phyloP scores from a whole-genome alignment of 2,113 vertebrate species.

The Pseudorhombus dupliciocellatus region DNA sequence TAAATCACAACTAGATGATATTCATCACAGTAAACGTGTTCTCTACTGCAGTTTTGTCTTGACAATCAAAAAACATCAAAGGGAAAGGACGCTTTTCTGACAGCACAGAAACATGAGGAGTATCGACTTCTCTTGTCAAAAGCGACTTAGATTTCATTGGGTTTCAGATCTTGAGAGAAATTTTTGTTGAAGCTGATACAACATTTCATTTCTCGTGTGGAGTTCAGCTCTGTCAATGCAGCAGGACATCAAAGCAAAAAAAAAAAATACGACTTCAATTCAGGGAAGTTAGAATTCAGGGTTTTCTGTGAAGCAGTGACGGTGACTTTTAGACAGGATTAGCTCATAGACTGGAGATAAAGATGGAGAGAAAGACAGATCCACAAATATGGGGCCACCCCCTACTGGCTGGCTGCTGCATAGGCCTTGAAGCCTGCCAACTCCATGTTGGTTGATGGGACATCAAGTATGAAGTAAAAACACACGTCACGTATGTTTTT shows the following conservation, averaged over 20 bases:
- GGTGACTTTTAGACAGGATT: background rate
- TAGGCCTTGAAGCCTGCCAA: background rate
- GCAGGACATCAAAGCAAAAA: constrained; percentile 17
- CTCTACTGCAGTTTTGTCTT: constrained; percentile 36
- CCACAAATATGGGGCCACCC: background rate
- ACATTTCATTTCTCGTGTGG: constrained; percentile 21
- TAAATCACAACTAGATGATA: constrained; percentile 53
- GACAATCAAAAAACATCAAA: constrained; percentile 32
- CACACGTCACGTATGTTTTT: too few relatives aligned
- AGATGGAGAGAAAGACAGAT: background rate
- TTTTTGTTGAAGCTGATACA: constrained; percentile 26
- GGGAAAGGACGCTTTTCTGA: constrained; percentile 4
- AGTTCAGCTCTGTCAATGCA: constrained; percentile 12
- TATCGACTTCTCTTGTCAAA: constrained; percentile 22
- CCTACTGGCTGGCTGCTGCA: background rate
- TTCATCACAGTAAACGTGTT: constrained; percentile 40
- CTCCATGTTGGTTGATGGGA: background rate
- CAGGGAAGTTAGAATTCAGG: background rate
- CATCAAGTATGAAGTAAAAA: background rate
- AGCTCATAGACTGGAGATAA: background rate
- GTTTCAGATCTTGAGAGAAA: constrained; percentile 32
- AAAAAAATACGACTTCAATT: constrained; percentile 8
- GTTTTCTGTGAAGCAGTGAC: constrained; percentile 4
- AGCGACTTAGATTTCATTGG: constrained; percentile 23
- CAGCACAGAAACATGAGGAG: constrained; percentile 12